These are phyloP conservation scores for Zonotrichia albicollis DNA, from an alignment of 2,797 vertebrate genomes.

Conservation along the genomic window DNA sequence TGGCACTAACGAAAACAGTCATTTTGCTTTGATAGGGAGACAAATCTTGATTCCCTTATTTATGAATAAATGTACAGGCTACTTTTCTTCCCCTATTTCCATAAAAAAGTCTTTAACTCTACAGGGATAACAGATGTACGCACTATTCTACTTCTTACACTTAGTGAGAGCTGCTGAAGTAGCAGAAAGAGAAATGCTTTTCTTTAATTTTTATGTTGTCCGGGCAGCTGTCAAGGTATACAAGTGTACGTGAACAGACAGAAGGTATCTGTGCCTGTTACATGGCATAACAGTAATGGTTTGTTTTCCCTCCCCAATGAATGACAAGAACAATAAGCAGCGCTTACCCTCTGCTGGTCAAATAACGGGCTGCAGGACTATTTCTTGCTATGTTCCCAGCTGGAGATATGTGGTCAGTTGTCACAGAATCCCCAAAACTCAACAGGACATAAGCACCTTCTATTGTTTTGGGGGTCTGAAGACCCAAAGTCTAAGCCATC, in stretches of 20 bases:
- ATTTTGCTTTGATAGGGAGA: neutral
- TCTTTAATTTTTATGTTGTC: neutral
- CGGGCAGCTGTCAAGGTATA: neutral
- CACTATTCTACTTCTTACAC: neutral
- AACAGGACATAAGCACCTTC: constrained; percentile 87
- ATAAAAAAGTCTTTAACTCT: neutral
- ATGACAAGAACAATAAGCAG: neutral
- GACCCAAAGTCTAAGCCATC: constrained; percentile 80
- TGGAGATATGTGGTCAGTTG: constrained; percentile 98
- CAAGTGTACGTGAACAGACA: neutral
- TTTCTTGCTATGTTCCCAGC: constrained; percentile 97
- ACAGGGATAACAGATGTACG: neutral
- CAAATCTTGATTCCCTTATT: neutral
- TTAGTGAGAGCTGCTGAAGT: neutral
- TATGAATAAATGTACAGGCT: neutral
- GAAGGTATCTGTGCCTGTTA: neutral
- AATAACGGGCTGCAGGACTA: constrained; percentile 91
- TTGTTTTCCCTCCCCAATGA: neutral
- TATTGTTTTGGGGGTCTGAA: constrained; percentile 82
- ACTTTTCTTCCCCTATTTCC: neutral
- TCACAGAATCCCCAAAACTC: constrained; percentile 94
- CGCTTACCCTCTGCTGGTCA: constrained; percentile 87
- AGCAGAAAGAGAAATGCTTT: neutral
- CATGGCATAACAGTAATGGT: neutral
- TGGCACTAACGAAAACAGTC: neutral